These are phyloP conservation scores for Phoxinus phoxinus DNA, from an alignment of 2,113 vertebrate species.

Conservation along the genomic window DNA sequence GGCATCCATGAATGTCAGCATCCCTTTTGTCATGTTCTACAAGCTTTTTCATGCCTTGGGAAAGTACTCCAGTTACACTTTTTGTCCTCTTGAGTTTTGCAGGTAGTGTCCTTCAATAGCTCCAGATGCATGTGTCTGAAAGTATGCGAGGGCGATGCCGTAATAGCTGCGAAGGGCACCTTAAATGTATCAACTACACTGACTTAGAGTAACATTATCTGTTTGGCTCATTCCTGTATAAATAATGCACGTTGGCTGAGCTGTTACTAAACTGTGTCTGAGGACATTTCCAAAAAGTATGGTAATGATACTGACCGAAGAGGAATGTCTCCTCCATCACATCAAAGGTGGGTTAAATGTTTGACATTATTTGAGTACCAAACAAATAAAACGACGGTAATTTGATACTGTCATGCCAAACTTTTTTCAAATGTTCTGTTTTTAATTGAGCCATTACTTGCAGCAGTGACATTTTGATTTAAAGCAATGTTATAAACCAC, in stretches of 20 bases:
- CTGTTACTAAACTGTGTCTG: conserved; percentile 82
- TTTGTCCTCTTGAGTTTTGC: conserved; percentile 48
- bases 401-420: neutral
- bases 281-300: conserved; percentile 75
- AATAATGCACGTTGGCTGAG: conserved; percentile 87
- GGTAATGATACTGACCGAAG: conserved; percentile 41
- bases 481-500: neutral
- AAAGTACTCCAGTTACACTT: conserved; percentile 41
- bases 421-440: too few relatives aligned
- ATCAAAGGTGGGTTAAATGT: conserved; percentile 36
- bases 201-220: conserved; percentile 85
- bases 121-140: conserved; percentile 58
- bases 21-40: conserved; percentile 64
- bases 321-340: conserved; percentile 14
- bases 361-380: neutral
- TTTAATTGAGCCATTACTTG: neutral
- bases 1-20: conserved; percentile 69
- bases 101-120: conserved; percentile 46
- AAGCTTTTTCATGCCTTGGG: conserved; percentile 43
- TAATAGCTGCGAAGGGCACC: conserved; percentile 72
- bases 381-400: neutral
- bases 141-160: conserved; percentile 58
- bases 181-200: conserved; percentile 71
- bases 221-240: conserved; percentile 75
- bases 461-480: neutral